A percentile compares a stretch with the other conserved stretches of the same genome.
These are phyloP conservation scores for Ylistrum balloti DNA, from an alignment of 1,140 invertebrate species.

Conservation along the genomic window DNA sequence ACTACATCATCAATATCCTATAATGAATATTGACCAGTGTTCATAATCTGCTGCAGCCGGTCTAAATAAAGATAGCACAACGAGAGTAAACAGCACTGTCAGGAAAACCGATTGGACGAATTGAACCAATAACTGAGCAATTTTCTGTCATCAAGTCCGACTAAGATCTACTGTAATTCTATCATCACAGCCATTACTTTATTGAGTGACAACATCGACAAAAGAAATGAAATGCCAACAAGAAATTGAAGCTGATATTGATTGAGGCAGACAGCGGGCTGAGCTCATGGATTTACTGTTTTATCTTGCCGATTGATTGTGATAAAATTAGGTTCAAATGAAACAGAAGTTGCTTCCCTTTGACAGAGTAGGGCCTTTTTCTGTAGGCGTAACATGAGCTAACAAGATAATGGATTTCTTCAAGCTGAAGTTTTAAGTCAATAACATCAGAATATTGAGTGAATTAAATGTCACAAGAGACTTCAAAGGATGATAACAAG, in stretches of 20 bases:
- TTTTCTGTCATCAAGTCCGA: conserved; percentile 15
- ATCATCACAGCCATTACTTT: not conserved
- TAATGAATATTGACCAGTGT: conserved; percentile 13
- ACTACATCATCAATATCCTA: conserved; percentile 16
- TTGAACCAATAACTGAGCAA: conserved; percentile 34
- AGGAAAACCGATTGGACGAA: not conserved
- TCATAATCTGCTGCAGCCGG: not conserved
- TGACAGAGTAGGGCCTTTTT: not conserved
- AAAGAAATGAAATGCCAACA: not conserved
- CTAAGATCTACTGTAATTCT: not conserved
- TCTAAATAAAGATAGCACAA: conserved; percentile 21
- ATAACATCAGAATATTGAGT: too few species aligned
- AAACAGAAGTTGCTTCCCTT: conserved; percentile 14
- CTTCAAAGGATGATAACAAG: too few species aligned
- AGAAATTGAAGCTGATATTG: not conserved
- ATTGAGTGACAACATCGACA: not conserved
- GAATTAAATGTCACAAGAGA: too few species aligned
- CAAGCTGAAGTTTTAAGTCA: too few species aligned
- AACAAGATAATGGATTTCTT: too few species aligned
- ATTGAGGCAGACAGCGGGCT: not conserved
- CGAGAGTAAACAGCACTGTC: conserved; percentile 5
- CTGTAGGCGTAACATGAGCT: not conserved
- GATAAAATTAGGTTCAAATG: not conserved
- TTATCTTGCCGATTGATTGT: not conserved
- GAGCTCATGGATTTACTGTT: not conserved